Evolutionary conservation across 2,888 invertebrate genomes (phyloP), one percentile per base, ranked within the genome.

Genomic region (Dicranocentrus wangi): DNA sequence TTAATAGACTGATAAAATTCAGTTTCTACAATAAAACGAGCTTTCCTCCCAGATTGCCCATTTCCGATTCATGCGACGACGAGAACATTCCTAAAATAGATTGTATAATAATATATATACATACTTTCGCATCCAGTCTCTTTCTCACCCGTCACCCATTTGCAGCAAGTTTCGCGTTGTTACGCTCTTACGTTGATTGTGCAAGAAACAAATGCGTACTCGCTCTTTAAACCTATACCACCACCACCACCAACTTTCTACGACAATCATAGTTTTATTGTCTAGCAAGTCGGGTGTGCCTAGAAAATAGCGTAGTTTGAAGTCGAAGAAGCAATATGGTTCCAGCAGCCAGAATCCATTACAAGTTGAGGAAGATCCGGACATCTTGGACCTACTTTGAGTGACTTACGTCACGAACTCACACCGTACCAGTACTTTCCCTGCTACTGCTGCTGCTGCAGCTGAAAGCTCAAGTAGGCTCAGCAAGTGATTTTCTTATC

Each of bases 401-500:
- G 27, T 7, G 27, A 60, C 42, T 23, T 60, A 21, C 71, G n/a
- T 28, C 8, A 2, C 1, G 17, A 5, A 53, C 15, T 10, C n/a
- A 53, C n/a, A 17, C 8, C n/a, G 7, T 53, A 17, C 19, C 17
- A 8, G 10, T 28, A 7, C 3, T 60, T 32, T 63, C 32, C 23
- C 63, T 2, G 27, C 8, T 5, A 15, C 53, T 2, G 27, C 2
- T 1, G 3, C 47, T 43, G n/a, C n/a, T n/a, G n/a, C n/a, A 42
- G 25, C 23, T 61, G 7, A 63, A 47, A 23, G 28, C 28, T 3
- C 15, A 19, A 21, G 32, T 10, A 32, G 39, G 61, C 39, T 39
- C 61, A 61, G 61, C 28, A 60, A 60, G 27, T 25, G 58, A 60
- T 72, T 72, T 23, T 21, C 51, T 72, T 72, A 72, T 72, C 72